Conservation (phyloP, 1,140 invertebrate genomes). For the Scaptomyza graminum region DNA sequence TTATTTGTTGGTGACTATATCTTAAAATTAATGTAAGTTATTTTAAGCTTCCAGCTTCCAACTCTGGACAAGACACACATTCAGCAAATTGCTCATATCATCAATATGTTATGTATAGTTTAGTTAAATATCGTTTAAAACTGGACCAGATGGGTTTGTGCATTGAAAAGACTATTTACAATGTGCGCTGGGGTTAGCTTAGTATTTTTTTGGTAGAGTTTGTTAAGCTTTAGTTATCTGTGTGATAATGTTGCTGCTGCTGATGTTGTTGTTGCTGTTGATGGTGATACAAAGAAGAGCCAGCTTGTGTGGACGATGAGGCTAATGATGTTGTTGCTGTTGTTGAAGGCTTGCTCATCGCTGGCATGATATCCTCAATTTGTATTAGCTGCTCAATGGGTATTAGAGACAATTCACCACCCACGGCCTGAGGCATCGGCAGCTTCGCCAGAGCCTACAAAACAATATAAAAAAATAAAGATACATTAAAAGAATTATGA, state of each 20-base stretch:
- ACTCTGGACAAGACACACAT: slow-evolving; percentile 79
- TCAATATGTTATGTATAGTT: slow-evolving; percentile 39
- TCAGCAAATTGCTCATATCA: slow-evolving; percentile 77
- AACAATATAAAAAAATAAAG: not conserved
- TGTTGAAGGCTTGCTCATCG: slow-evolving; percentile 46
- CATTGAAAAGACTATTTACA: slow-evolving; percentile 78
- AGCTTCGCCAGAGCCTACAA: slow-evolving; percentile 72
- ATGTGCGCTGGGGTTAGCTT: slow-evolving; percentile 32
- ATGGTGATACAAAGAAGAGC: slow-evolving; percentile 51
- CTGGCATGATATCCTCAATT: slow-evolving; percentile 86
- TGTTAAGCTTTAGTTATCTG: slow-evolving; percentile 58
- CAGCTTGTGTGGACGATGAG: slow-evolving; percentile 56
- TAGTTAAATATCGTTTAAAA: slow-evolving; percentile 46
- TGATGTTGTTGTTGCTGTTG: slow-evolving; percentile 48
- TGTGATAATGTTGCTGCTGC: slow-evolving; percentile 46
- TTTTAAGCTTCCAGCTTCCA: slow-evolving; percentile 68
- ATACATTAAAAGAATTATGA: not conserved
- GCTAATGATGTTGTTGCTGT: slow-evolving; percentile 37
- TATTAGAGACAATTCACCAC: slow-evolving; percentile 91
- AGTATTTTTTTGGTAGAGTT: slow-evolving; percentile 3
- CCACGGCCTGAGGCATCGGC: slow-evolving; percentile 84
- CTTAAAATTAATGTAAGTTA: slow-evolving; percentile 43
- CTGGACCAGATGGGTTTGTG: slow-evolving; percentile 49
- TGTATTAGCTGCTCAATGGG: slow-evolving; percentile 90
- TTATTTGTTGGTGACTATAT: slow-evolving; percentile 9